These are phyloP conservation scores for Itoplectis maculator DNA, from an alignment of 2,888 invertebrate species.

Conservation along the genomic window DNA sequence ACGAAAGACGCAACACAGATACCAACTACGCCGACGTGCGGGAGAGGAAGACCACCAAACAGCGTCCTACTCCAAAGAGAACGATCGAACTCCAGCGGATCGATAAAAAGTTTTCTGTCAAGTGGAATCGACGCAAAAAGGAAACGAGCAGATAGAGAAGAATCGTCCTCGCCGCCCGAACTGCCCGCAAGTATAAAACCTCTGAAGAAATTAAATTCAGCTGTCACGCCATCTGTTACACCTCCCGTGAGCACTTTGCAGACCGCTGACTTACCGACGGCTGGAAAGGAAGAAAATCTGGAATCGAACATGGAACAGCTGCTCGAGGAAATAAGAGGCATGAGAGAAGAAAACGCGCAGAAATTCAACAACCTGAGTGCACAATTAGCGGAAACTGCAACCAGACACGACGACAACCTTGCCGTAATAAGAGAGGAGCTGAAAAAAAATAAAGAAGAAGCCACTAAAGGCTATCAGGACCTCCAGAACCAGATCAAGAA, in stretches of 20 bases:
- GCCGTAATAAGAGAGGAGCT: background rate
- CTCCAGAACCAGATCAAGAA: background rate
- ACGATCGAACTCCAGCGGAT: background rate
- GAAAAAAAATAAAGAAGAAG: background rate
- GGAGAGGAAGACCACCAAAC: too few species aligned
- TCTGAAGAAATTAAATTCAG: background rate
- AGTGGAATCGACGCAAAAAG: background rate
- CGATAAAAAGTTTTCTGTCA: background rate
- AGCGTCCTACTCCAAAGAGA: too few species aligned
- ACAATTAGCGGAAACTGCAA: background rate
- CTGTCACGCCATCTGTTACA: background rate
- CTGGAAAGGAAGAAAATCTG: too few species aligned
- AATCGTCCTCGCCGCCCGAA: slow-evolving; percentile 6
- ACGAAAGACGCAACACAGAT: too few species aligned
- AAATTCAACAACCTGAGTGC: too few species aligned
- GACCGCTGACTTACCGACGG: too few species aligned
- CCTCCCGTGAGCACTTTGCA: background rate
- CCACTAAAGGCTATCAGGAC: background rate
- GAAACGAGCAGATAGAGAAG: too few species aligned
- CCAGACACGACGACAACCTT: background rate
- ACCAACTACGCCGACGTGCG: too few species aligned
- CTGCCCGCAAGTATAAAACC: background rate
- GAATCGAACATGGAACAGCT: too few species aligned
- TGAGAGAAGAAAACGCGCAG: too few species aligned
- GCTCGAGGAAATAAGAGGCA: too few species aligned